Evolutionary conservation across 2,797 vertebrate genomes (phyloP), one percentile per base, ranked within the genome.

Genomic region (Glossophaga mutica): DNA sequence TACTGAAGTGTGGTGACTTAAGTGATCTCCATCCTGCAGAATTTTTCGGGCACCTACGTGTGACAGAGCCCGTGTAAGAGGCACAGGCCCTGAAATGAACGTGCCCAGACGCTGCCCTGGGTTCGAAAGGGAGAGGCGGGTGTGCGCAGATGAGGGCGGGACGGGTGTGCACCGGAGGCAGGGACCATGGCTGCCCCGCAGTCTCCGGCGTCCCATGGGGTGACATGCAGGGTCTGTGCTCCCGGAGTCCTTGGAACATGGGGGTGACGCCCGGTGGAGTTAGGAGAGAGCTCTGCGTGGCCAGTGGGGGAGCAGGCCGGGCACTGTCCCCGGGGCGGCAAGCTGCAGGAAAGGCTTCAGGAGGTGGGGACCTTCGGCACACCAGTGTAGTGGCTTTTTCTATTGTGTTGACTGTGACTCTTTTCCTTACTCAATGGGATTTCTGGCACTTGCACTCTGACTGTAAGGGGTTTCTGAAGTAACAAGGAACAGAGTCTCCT

Each of bases 151-250:
- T 14, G n/a, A 55, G 62, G 39, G 34, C 57, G 21, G 21, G 29
- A 3, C 8, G 68, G 34, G 29, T 18, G 34, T 22, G 37, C 26
- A 2, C 82, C 21, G 39, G 68, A 70, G 68, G 11, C 32, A 59
- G 24, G 48, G 42, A 5, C 29, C 3, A 0, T 0, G 12, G 6
- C 2, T 14, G 11, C n/a, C 21, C 34, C 42, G 6, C 34, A 21
- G 4, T 46, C 29, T 24, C 10, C 2, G 59, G 42, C 26, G 6
- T 34, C 24, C 6, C 10, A 62, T 19, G 44, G 50, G 3, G 16
- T 8, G 2, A 11, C 0, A 1, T 4, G 85, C 21, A 4, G 12
- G 8, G 26, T 6, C 0, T 0, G 4, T 44, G 37, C 67, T 44
- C 12, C 19, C 0, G 22, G 42, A 26, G n/a, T 9, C 1, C 29